phyloP scores from a whole-genome alignment of 1,140 invertebrate genomes.

The Musca vetustissima region DNA sequence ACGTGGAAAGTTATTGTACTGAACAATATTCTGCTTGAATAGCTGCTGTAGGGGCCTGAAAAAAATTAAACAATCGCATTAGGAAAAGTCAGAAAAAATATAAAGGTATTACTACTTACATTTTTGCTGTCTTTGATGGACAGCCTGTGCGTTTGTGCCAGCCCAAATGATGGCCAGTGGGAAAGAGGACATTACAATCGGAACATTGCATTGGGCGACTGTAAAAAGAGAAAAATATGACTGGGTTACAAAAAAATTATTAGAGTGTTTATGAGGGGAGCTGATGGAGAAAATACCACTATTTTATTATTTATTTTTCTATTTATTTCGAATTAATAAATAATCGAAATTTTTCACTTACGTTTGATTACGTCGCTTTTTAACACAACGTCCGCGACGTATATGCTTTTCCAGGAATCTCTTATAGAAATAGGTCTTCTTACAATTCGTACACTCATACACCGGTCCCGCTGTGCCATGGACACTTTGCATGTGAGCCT shows the following conservation, averaged over 20 bases:
- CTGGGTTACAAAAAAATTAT: background rate
- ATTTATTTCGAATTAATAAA: no score
- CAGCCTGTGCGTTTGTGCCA: slow-evolving; percentile 55
- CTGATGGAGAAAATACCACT: no score
- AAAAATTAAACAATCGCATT: background rate
- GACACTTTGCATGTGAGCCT: slow-evolving; percentile 52
- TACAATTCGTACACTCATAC: slow-evolving; percentile 53
- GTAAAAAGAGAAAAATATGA: background rate
- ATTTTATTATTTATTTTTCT: no score
- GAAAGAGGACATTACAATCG: slow-evolving; percentile 53
- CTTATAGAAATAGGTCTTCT: slow-evolving; percentile 53
- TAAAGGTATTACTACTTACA: slow-evolving; percentile 33
- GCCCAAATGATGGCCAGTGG: slow-evolving; percentile 51
- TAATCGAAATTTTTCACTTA: no score
- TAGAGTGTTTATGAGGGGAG: no score
- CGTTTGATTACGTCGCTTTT: slow-evolving; percentile 53
- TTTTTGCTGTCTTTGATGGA: slow-evolving; percentile 50
- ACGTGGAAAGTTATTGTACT: slow-evolving; percentile 53
- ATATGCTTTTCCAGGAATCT: slow-evolving; percentile 53
- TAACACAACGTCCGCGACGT: slow-evolving; percentile 52
- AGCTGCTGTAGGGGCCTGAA: slow-evolving; percentile 51
- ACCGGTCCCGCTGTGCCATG: slow-evolving; percentile 48
- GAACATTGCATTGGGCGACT: slow-evolving; percentile 54
- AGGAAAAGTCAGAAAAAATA: background rate
- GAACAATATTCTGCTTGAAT: slow-evolving; percentile 52